These are phyloP conservation scores for Elaphurus davidianus DNA, from an alignment of 2,113 vertebrate species.

Conservation along the genomic window DNA sequence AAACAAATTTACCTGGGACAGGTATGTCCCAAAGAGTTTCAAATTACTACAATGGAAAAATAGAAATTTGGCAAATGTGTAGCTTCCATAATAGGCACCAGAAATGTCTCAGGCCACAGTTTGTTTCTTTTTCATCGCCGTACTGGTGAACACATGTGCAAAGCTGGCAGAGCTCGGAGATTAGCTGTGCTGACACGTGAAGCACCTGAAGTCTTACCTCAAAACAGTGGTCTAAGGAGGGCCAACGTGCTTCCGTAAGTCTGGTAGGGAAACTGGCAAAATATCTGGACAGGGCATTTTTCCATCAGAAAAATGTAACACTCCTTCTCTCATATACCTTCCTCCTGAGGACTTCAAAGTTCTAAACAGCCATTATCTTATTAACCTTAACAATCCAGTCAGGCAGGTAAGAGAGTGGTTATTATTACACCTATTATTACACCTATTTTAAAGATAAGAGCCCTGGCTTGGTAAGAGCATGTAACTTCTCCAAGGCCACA, in stretches of 20 bases:
- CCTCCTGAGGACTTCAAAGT: constrained; percentile 22
- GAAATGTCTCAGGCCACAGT: background rate
- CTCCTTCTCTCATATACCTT: background rate
- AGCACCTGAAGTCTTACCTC: background rate
- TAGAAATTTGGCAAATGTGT: background rate
- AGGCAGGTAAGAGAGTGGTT: constrained; percentile 30
- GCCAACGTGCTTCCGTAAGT: background rate
- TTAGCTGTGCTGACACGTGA: background rate
- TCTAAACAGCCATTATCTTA: constrained; percentile 61
- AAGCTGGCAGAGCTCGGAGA: background rate
- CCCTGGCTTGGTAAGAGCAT: background rate
- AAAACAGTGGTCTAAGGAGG: background rate
- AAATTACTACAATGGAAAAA: background rate
- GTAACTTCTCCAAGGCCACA: constrained; percentile 41
- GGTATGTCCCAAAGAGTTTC: constrained; percentile 31
- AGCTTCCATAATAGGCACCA: background rate
- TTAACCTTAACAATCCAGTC: constrained; percentile 39
- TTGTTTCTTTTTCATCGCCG: background rate
- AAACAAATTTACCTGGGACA: constrained; percentile 38
- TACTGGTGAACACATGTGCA: background rate
- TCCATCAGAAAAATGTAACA: constrained; percentile 3
- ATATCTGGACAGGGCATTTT: background rate
- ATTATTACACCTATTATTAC: constrained; percentile 37
- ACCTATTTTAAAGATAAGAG: constrained; percentile 49
- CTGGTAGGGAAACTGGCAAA: background rate